phyloP scores from a whole-genome alignment of 2,888 invertebrate genomes.

The Drosophila suboccidentalis region DNA sequence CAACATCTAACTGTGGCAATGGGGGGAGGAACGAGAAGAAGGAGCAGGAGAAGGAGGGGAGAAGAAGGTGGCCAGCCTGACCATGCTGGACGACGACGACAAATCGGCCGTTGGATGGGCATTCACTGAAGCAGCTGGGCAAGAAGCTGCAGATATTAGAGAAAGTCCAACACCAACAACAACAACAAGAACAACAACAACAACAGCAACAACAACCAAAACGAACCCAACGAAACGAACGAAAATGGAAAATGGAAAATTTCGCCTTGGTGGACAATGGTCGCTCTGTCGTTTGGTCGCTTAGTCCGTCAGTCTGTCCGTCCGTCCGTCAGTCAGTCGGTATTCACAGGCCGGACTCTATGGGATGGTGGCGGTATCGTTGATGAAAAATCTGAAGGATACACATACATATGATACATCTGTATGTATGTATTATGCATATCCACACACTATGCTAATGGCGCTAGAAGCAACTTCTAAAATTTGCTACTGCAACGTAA shows the following conservation, averaged over 20 bases:
- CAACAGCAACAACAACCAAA: slow-evolving; percentile 21
- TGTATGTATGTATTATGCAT: slow-evolving; percentile 34
- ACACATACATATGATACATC: slow-evolving; percentile 28
- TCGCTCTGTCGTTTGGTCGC: slow-evolving; percentile 36
- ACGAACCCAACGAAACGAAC: slow-evolving; percentile 54
- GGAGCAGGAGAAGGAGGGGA: slow-evolving; percentile 1
- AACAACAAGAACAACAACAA: too few species aligned
- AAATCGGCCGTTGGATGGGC: slow-evolving; percentile 60
- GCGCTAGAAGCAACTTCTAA: slow-evolving; percentile 77
- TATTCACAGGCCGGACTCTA: slow-evolving; percentile 34
- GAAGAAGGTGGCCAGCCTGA: slow-evolving; percentile 30
- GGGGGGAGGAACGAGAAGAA: too few species aligned
- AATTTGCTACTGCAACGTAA: slow-evolving; percentile 75
- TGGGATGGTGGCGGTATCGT: slow-evolving; percentile 39
- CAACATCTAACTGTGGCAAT: slow-evolving; percentile 37
- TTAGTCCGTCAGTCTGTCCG: slow-evolving; percentile 42
- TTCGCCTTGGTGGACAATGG: slow-evolving; percentile 77
- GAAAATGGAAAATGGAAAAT: slow-evolving; percentile 81
- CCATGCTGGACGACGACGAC: slow-evolving; percentile 57
- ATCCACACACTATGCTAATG: slow-evolving; percentile 53
- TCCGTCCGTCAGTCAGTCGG: slow-evolving; percentile 42
- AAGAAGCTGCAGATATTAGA: slow-evolving; percentile 74
- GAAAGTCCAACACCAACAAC: slow-evolving; percentile 64
- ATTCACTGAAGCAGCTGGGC: slow-evolving; percentile 71
- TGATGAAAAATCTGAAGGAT: slow-evolving; percentile 77